A percentile compares a stretch with the other conserved stretches of the same genome.
These are phyloP conservation scores for Ranitomeya variabilis DNA, from an alignment of 2,113 vertebrate species.

Conservation along the genomic window DNA sequence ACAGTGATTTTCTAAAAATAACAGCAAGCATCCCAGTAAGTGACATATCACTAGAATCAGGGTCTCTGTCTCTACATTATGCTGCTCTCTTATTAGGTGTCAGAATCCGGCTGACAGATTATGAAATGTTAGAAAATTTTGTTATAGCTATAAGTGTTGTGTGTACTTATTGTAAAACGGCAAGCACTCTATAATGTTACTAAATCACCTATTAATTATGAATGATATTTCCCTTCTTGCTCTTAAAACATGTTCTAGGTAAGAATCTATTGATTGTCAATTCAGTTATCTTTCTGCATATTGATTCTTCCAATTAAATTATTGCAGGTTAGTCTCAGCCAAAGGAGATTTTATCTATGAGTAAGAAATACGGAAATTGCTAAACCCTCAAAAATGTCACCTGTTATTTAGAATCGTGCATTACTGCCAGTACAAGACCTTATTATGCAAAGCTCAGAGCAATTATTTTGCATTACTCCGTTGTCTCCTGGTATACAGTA, in stretches of 20 bases:
- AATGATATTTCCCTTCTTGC: background rate
- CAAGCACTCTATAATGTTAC: background rate
- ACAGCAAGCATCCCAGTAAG: too few species aligned
- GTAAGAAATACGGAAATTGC: background rate
- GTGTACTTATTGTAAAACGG: too few species aligned
- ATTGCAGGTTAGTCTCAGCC: background rate
- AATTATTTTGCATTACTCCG: background rate
- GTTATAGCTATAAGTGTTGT: too few species aligned
- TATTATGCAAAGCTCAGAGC: background rate
- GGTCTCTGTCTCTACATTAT: too few species aligned
- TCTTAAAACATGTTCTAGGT: background rate
- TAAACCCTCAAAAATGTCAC: background rate
- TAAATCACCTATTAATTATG: background rate
- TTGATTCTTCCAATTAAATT: background rate
- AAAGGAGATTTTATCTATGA: background rate
- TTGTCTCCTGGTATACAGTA: background rate
- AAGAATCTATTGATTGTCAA: background rate
- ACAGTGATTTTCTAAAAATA: too few species aligned
- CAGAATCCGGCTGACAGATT: too few species aligned
- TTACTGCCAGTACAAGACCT: background rate
- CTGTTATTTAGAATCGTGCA: background rate
- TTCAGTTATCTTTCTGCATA: background rate
- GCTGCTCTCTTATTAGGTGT: too few species aligned
- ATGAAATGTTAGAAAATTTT: too few species aligned
- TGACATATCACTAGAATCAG: too few species aligned